Conservation (phyloP, 2,888 invertebrate species). For the Microctonus brassicae region DNA sequence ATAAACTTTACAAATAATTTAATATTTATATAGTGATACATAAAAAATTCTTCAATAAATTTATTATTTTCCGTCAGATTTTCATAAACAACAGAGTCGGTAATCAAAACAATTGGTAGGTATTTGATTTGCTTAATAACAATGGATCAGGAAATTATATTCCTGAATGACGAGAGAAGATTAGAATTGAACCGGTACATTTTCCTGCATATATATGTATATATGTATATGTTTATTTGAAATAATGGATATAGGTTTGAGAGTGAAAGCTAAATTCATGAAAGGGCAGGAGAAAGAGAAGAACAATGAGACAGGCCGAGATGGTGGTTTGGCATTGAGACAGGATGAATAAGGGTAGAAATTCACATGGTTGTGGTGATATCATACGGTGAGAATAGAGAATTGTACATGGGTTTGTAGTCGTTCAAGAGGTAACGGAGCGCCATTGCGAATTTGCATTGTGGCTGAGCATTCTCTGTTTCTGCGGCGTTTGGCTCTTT, state of each 20-base stretch:
- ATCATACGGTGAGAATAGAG: background rate
- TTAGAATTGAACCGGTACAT: too few species aligned
- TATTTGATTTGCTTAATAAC: background rate
- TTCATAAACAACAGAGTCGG: background rate
- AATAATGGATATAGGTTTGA: background rate
- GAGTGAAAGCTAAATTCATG: background rate
- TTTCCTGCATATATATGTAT: background rate
- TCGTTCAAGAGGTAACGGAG: slow-evolving; percentile 30
- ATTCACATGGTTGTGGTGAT: background rate
- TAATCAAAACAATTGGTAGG: slow-evolving; percentile 1
- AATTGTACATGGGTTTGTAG: slow-evolving; percentile 13
- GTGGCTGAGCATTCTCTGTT: slow-evolving; percentile 52
- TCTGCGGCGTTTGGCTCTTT: slow-evolving; percentile 41
- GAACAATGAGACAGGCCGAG: background rate
- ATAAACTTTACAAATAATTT: background rate
- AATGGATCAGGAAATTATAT: too few species aligned
- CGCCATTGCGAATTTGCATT: slow-evolving; percentile 56
- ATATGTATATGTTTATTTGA: background rate
- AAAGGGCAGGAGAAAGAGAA: background rate
- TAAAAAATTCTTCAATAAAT: background rate
- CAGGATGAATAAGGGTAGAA: background rate
- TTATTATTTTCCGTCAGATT: background rate
- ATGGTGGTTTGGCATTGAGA: background rate
- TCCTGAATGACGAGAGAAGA: too few species aligned
- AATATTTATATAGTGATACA: too few species aligned